phyloP scores from a whole-genome alignment of 1,140 invertebrate genomes.

The Solen grandis region DNA sequence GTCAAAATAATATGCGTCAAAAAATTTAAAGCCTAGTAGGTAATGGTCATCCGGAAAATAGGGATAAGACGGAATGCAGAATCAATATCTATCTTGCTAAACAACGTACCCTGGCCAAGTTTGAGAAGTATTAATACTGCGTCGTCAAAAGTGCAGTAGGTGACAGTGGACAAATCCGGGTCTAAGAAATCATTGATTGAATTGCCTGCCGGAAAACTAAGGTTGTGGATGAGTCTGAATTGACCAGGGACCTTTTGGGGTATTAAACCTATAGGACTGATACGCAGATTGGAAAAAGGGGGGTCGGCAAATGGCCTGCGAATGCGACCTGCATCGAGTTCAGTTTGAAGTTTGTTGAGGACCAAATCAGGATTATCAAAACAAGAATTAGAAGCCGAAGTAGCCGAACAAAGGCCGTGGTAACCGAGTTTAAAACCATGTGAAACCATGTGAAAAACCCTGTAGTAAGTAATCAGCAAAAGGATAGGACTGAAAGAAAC shows the following conservation, averaged over 20 bases:
- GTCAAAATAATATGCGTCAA: not conserved
- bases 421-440: constrained; percentile 19
- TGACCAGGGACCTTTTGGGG: constrained; percentile 12
- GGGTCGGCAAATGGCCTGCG: constrained; percentile 4
- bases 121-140: not conserved
- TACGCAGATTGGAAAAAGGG: constrained; percentile 1
- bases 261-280: constrained; percentile 15
- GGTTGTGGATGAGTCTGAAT: constrained; percentile 23
- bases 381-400: constrained; percentile 19
- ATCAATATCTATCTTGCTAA: constrained; percentile 22
- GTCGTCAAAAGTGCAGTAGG: constrained; percentile 26
- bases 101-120: not conserved
- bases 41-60: constrained; percentile 22
- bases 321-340: constrained; percentile 14
- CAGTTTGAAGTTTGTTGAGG: not conserved
- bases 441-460: not conserved
- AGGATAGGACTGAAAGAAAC: not conserved
- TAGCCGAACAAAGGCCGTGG: not conserved
- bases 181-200: constrained; percentile 42
- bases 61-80: not conserved
- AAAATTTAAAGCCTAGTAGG: constrained; percentile 16
- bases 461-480: not conserved
- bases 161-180: constrained; percentile 7
- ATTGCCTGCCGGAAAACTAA: not conserved
- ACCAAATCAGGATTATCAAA: not conserved